These are phyloP conservation scores for Ophion ellenae DNA, from an alignment of 2,888 invertebrate genomes.

Conservation along the genomic window DNA sequence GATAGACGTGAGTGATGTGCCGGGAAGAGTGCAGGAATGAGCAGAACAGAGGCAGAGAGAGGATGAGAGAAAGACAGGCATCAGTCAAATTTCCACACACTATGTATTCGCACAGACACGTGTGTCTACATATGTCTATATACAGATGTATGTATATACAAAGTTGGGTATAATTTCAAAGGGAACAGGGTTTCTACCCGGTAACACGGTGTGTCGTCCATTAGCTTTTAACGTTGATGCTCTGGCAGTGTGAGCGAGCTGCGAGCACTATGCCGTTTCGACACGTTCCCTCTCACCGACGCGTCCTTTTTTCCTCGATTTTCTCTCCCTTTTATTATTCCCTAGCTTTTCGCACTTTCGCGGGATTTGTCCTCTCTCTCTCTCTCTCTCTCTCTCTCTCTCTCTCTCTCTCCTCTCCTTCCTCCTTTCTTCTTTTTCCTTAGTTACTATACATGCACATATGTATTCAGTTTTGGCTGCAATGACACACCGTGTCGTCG, in stretches of 20 bases:
- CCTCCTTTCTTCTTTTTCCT: constrained; percentile 5
- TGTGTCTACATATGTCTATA: not conserved
- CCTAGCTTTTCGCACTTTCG: not conserved
- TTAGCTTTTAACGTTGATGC: constrained; percentile 76
- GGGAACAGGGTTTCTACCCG: constrained; percentile 34
- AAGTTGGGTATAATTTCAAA: constrained; percentile 61
- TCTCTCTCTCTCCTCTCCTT: not conserved
- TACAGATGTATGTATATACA: not conserved
- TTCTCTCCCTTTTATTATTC: constrained; percentile 1
- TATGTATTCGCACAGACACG: not conserved
- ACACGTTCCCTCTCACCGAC: constrained; percentile 13
- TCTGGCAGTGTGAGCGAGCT: constrained; percentile 48
- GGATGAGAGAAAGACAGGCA: not conserved
- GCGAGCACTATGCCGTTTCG: constrained; percentile 41
- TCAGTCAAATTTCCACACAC: not conserved
- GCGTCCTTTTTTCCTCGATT: constrained; percentile 4
- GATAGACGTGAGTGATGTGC: not conserved
- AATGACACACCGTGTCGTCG: not conserved
- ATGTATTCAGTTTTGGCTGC: not conserved
- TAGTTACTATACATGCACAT: not conserved
- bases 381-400: not conserved
- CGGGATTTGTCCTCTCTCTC: not conserved
- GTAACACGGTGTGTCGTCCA: constrained; percentile 67
- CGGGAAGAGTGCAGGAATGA: not conserved
- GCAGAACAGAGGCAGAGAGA: not conserved